Evolutionary conservation across 37 sponge, comb jelly and placozoan genomes (phyloP).

Genomic region (Beroe ovata): DNA sequence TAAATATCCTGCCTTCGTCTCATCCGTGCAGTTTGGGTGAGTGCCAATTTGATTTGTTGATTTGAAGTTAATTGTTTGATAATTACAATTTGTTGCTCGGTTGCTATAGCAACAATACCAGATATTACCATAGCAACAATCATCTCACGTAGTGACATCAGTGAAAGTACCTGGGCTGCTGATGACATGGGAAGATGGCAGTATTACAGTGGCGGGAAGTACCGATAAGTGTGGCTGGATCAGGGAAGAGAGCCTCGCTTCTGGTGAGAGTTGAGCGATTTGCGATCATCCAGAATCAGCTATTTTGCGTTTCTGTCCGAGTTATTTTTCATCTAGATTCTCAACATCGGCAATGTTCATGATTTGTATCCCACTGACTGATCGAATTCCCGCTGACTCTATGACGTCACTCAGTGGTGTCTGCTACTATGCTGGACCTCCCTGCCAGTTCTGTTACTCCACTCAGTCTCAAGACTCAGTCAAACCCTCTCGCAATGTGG

Average conservation of each 20-base stretch:
- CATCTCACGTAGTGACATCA: conserved; percentile 28
- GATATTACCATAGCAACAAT: neutral
- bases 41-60: neutral
- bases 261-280: conserved; percentile 10
- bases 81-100: neutral
- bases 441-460: conserved; percentile 43
- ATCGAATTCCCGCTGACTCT: no score
- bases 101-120: neutral
- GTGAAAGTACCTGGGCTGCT: conserved; percentile 38
- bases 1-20: neutral
- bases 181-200: conserved; percentile 1
- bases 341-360: no score
- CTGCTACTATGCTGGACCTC: conserved; percentile 27
- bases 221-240: conserved; percentile 50
- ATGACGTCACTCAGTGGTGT: conserved; percentile 26
- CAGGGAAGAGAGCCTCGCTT: conserved; percentile 52
- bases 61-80: neutral
- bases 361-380: no score
- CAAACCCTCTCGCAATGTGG: conserved; percentile 36
- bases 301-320: no score
- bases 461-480: neutral
- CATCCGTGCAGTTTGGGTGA: conserved; percentile 38
- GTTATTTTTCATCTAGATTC: no score
- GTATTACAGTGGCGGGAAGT: neutral
- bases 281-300: no score